phyloP scores from a whole-genome alignment of 2,888 invertebrate species.

The Venustoraphidia nigricollis region DNA sequence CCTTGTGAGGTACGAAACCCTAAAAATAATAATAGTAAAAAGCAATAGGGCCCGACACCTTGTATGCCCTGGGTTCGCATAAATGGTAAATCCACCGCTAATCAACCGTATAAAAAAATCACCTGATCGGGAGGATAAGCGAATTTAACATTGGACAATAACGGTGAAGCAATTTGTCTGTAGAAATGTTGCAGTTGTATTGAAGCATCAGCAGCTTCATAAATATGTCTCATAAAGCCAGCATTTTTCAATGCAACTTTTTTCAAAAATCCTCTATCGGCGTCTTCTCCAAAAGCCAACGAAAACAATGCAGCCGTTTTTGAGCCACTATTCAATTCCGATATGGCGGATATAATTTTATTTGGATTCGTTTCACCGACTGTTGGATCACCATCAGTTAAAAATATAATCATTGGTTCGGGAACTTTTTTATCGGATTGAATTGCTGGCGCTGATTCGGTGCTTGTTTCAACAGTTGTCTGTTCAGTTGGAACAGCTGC shows the following conservation, averaged over 20 bases:
- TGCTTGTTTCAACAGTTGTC: too few relatives aligned
- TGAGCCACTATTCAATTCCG: slow-evolving; percentile 32
- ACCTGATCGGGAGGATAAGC: slow-evolving; percentile 41
- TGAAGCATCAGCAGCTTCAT: slow-evolving; percentile 53
- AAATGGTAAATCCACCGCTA: too few relatives aligned
- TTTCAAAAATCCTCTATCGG: slow-evolving; percentile 48
- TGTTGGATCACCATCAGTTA: slow-evolving; percentile 51
- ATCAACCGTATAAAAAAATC: slow-evolving; percentile 1
- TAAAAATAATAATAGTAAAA: too few relatives aligned
- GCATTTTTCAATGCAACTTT: slow-evolving; percentile 46
- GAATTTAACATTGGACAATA: slow-evolving; percentile 47
- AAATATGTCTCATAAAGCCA: slow-evolving; percentile 54
- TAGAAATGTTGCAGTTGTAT: slow-evolving; percentile 51
- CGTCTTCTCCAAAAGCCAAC: slow-evolving; percentile 55
- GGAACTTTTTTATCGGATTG: slow-evolving; percentile 18
- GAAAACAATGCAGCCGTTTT: slow-evolving; percentile 42
- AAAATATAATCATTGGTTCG: slow-evolving; percentile 47
- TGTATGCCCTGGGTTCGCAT: too few relatives aligned
- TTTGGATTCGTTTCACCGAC: slow-evolving; percentile 36
- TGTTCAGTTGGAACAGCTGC: too few relatives aligned
- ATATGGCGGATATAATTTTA: slow-evolving; percentile 34
- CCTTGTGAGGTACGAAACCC: too few relatives aligned
- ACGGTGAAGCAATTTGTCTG: slow-evolving; percentile 50
- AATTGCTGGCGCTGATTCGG: slow-evolving; percentile 11
- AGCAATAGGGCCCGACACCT: too few relatives aligned